Conservation (phyloP, 2,797 vertebrate species). For the Poecilia gillii region DNA sequence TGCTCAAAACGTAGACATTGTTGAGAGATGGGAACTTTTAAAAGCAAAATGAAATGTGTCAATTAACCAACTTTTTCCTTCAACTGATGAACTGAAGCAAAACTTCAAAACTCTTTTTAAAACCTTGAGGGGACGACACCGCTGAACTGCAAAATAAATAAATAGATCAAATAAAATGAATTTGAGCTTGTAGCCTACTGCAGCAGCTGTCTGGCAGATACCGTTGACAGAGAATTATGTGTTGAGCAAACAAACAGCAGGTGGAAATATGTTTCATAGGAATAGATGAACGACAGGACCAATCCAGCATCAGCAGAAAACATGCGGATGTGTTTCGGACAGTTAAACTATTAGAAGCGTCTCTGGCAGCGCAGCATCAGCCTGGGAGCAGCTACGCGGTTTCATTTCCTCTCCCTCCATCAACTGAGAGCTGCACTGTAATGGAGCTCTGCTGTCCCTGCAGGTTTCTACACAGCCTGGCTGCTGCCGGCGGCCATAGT, state of each 20-base stretch:
- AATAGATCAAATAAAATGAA: background rate
- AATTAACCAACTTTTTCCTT: background rate
- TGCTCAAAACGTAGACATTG: background rate
- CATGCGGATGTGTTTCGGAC: background rate
- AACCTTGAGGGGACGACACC: background rate
- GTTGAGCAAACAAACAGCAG: background rate
- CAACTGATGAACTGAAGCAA: background rate
- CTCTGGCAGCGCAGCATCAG: background rate
- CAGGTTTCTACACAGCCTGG: slow-evolving; percentile 87
- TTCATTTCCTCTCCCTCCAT: slow-evolving; percentile 11
- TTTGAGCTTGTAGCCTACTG: background rate
- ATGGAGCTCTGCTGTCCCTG: slow-evolving; percentile 51
- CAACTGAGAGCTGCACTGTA: slow-evolving; percentile 34
- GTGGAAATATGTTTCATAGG: background rate
- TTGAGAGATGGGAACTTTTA: background rate
- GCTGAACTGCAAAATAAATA: background rate
- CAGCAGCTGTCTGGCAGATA: background rate
- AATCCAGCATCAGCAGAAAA: background rate
- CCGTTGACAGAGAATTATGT: slow-evolving; percentile 1
- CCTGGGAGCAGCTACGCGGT: slow-evolving; percentile 25
- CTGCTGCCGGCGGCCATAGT: slow-evolving; percentile 83
- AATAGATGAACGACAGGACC: background rate
- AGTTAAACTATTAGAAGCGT: background rate
- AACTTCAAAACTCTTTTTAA: background rate
- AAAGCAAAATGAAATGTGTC: background rate